phyloP scores from a whole-genome alignment of 1,140 invertebrate species.

The Drosophila pectinifera region DNA sequence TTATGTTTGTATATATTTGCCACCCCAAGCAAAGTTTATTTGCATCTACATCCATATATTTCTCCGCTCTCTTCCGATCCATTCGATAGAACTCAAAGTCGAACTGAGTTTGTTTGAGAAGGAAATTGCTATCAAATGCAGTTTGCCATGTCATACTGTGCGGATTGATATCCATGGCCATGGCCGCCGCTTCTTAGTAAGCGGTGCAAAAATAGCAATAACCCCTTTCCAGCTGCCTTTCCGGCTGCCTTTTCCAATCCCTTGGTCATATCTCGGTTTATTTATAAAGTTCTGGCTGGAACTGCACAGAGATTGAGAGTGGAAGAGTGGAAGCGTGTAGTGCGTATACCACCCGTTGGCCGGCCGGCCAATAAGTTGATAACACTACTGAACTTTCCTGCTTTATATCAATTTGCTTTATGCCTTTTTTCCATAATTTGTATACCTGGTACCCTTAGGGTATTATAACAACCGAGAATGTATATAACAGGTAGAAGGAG shows the following conservation, averaged over 20 bases:
- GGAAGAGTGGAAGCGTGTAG: conserved; percentile 15
- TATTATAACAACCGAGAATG: too few species aligned
- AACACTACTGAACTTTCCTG: conserved; percentile 22
- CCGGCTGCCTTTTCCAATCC: background rate
- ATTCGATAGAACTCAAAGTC: conserved; percentile 9
- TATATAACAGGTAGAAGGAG: too few species aligned
- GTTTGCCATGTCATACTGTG: conserved; percentile 35
- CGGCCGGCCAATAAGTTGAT: conserved; percentile 41
- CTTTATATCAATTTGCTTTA: conserved; percentile 29
- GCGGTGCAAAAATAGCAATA: conserved; percentile 20
- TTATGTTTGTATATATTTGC: background rate
- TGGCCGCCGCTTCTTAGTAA: conserved; percentile 4
- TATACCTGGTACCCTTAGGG: too few species aligned
- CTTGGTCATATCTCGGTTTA: conserved; percentile 25
- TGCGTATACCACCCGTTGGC: conserved; percentile 64
- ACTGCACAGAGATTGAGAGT: conserved; percentile 31
- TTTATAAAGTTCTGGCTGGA: conserved; percentile 43
- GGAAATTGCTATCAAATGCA: conserved; percentile 77
- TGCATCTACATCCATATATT: conserved; percentile 5
- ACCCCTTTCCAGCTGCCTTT: background rate
- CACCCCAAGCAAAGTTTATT: background rate
- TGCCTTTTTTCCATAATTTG: conserved; percentile 17
- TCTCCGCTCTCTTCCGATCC: background rate
- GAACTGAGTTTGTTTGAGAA: conserved; percentile 27
- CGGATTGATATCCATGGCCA: conserved; percentile 30